phyloP scores from a whole-genome alignment of 2,888 invertebrate genomes.

The Polymixis flavicincta region DNA sequence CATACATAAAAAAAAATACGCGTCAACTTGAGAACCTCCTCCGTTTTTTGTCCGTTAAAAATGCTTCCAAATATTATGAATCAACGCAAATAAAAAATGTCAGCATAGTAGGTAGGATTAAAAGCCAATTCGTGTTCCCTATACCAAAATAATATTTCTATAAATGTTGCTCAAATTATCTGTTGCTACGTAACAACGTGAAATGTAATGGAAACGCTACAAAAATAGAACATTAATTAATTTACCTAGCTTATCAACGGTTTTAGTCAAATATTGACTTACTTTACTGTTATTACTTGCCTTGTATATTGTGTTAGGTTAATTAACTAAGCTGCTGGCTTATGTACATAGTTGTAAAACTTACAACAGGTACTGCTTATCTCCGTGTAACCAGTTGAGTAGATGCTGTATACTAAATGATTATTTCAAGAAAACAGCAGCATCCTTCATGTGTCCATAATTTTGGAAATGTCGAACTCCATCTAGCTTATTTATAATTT shows the following conservation, averaged over 20 bases:
- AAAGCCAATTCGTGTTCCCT: too few species aligned
- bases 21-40: too few species aligned
- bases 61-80: too few species aligned
- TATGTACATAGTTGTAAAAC: slow-evolving; percentile 5
- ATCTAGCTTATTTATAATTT: too few species aligned
- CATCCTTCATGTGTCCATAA: background rate
- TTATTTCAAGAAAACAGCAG: background rate
- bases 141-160: too few species aligned
- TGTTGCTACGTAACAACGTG: background rate
- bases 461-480: too few species aligned
- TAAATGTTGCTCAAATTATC: background rate
- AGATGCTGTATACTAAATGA: background rate
- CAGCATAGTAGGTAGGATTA: background rate
- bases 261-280: slow-evolving; percentile 23
- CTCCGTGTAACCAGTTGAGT: background rate
- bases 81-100: background rate
- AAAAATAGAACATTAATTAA: slow-evolving; percentile 44
- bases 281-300: slow-evolving; percentile 14
- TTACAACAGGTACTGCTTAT: background rate
- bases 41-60: too few species aligned
- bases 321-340: slow-evolving; percentile 6
- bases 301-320: background rate
- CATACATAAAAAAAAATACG: too few species aligned
- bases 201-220: slow-evolving; percentile 27
- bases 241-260: slow-evolving; percentile 22